Evolutionary conservation across 2,888 invertebrate species (phyloP), one percentile per base, ranked within the genome.

Genomic region (Sminthurinus aureus): DNA sequence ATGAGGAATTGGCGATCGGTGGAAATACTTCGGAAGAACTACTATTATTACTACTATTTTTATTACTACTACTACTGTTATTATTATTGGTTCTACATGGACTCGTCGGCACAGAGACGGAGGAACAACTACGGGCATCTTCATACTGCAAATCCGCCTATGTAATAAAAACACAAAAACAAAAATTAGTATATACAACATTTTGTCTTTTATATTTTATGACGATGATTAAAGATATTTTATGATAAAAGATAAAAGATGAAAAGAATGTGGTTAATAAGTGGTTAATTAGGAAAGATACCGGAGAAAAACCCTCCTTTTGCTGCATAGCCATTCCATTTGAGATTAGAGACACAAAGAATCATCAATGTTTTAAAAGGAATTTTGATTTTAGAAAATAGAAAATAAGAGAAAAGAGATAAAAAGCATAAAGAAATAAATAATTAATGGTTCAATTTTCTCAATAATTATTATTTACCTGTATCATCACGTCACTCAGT

Each of bases 401-500:
- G 58, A 58, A 58, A 58, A 58, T 58, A 12, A 58, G 24, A 73
- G 22, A 22, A 4, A 8, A 22, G 26, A 8, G 18, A 73, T 20
- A 26, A 26, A 75, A 50, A 50, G n/a, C 4, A 18, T 1, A 51
- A 18, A 76, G 51, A n/a, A n/a, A 38, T 6, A 38, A 38, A 38
- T 4, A 6, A n/a, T n/a, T n/a, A 38, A 38, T 38, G 38, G 38
- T 76, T 38, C 20, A 76, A 38, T 38, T 38, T 38, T 38, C 38
- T 38, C 2, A 71, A 71, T 2, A 9, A 18, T 71, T 71, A 66
- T 22, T 50, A 18, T n/a, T 73, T 79, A 84, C 84, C 85, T 88
- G 88, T 64, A 85, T 84, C 86, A 85, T 87, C 18, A 86, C 88
- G 85, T 88, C 87, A 78, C 82, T 85, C 12, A 86, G 83, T 24